These are phyloP conservation scores for Aegotheles bennettii DNA, from an alignment of 2,113 vertebrate genomes.

Conservation along the genomic window DNA sequence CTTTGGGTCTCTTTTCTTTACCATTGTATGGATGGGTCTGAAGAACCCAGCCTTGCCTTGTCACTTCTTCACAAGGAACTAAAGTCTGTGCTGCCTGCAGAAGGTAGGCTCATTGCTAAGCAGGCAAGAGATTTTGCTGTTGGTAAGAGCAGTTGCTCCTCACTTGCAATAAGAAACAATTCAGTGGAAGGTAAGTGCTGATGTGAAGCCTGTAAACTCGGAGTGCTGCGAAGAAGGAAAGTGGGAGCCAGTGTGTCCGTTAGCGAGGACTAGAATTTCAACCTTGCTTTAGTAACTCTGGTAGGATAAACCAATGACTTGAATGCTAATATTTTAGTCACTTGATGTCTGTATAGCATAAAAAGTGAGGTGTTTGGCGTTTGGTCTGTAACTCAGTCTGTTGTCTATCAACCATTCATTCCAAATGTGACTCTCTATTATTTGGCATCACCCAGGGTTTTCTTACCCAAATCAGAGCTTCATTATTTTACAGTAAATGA, in stretches of 20 bases:
- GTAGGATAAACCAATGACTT: not conserved
- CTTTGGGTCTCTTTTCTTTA: not conserved
- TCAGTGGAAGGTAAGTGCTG: not conserved
- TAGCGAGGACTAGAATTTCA: not conserved
- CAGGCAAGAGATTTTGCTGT: not conserved
- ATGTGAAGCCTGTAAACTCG: not conserved
- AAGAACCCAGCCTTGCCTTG: not conserved
- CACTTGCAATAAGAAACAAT: not conserved
- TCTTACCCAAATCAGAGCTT: not conserved
- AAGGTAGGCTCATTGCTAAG: not conserved
- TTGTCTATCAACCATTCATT: not conserved
- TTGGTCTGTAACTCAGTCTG: not conserved
- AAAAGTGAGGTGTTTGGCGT: not conserved
- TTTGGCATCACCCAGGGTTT: not conserved
- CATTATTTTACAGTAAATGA: constrained; percentile 6
- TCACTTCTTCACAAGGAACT: not conserved
- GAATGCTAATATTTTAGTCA: not conserved
- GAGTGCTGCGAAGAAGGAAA: not conserved
- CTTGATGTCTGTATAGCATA: not conserved
- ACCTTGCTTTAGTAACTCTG: not conserved
- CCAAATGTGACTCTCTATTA: not conserved
- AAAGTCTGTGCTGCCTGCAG: not conserved
- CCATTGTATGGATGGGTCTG: not conserved
- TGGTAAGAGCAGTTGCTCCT: not conserved
- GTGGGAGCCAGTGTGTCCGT: not conserved